These are phyloP conservation scores for Microcebus jonahi DNA, from an alignment of 2,113 vertebrate species.

Conservation along the genomic window DNA sequence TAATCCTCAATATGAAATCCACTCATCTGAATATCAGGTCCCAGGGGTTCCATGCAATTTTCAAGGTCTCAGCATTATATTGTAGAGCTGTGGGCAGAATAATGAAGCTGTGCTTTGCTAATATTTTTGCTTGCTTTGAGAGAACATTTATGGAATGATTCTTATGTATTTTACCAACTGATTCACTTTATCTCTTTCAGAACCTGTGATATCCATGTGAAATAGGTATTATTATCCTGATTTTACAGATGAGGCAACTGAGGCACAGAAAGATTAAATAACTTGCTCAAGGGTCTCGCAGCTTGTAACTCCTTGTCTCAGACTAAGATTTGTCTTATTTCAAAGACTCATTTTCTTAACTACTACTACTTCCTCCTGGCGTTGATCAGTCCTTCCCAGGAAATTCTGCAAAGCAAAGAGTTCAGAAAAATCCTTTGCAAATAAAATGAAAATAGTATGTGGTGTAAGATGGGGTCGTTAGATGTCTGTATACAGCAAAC, in stretches of 20 bases:
- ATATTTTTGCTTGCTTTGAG: neutral
- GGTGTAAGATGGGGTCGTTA: neutral
- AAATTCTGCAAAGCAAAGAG: neutral
- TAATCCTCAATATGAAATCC: neutral
- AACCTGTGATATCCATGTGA: neutral
- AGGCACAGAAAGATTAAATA: neutral
- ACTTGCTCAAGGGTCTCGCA: neutral
- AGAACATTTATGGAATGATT: neutral
- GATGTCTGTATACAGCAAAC: rapidly evolving
- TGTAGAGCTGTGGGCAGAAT: neutral
- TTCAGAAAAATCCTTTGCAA: neutral
- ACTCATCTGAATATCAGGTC: neutral
- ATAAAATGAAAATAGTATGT: neutral
- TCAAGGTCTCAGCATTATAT: neutral
- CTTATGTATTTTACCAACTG: too few species aligned
- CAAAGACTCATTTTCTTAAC: neutral
- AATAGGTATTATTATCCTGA: neutral
- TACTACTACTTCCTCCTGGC: neutral
- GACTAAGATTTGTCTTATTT: neutral
- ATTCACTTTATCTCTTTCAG: neutral
- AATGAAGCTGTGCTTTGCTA: neutral
- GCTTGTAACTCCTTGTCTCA: neutral
- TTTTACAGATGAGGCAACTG: neutral
- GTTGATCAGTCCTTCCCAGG: neutral
- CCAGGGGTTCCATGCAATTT: neutral